Evolutionary conservation across 2,113 vertebrate species (phyloP).

Genomic region (Clarias gariepinus): DNA sequence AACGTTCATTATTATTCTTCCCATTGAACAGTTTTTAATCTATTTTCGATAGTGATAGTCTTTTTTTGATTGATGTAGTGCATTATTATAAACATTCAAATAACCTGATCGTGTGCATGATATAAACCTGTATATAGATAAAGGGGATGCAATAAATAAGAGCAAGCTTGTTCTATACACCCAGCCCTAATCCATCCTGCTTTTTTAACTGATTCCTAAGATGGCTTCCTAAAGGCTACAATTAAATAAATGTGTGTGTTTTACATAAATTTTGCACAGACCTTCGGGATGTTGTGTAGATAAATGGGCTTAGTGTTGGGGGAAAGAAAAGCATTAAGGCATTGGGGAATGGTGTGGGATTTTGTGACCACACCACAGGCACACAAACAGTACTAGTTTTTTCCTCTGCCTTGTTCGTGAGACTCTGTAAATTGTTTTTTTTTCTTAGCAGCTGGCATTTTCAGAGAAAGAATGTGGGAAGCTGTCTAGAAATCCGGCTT

Average conservation of each 20-base stretch:
- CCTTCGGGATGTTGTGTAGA: neutral
- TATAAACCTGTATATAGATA: neutral
- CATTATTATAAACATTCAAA: neutral
- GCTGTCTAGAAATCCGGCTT: neutral
- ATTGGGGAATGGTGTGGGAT: neutral
- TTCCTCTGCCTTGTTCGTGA: neutral
- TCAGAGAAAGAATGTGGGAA: conserved; percentile 17
- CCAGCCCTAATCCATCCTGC: neutral
- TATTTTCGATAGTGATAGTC: too few relatives aligned
- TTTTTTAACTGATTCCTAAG: neutral
- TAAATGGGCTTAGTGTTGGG: neutral
- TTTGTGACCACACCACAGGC: conserved; percentile 22
- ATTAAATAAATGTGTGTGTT: neutral
- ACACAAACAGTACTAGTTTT: conserved; percentile 29
- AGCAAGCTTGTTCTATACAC: neutral
- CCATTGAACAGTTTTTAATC: too few relatives aligned
- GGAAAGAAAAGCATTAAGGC: neutral
- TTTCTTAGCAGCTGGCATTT: conserved; percentile 28
- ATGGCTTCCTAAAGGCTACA: neutral
- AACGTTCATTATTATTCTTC: too few relatives aligned
- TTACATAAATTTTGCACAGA: neutral
- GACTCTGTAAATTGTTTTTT: conserved; percentile 29
- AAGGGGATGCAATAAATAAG: neutral
- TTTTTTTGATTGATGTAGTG: too few relatives aligned
- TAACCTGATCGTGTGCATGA: neutral